Percentiles rank a stretch among this genome's conserved stretches.
Evolutionary conservation across 1,140 invertebrate species (phyloP).

Genomic region (Melipona quadrifasciata): DNA sequence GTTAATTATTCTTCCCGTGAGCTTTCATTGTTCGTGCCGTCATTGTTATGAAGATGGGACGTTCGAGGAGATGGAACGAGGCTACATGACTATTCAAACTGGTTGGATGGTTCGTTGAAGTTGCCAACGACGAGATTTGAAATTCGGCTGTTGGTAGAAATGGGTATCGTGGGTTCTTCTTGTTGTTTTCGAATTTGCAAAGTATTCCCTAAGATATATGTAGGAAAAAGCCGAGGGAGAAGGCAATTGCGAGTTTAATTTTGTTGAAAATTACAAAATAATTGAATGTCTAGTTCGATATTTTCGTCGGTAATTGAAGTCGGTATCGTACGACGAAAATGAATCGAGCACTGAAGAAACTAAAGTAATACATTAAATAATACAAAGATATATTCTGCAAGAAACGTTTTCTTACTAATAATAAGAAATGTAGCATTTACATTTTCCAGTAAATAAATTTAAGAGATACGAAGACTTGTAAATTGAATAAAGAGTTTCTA

Average conservation of each 20-base stretch:
- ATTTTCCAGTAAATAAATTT: not conserved
- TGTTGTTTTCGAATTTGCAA: not conserved
- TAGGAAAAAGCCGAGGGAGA: not conserved
- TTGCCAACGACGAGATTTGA: not conserved
- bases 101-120: not conserved
- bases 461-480: not conserved
- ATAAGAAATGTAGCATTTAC: not conserved
- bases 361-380: not conserved
- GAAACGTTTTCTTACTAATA: not conserved
- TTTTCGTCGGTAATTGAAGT: not conserved
- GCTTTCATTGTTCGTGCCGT: not conserved
- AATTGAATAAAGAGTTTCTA: not conserved
- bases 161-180: too few species aligned
- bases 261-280: not conserved
- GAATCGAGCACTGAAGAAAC: not conserved
- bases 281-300: not conserved
- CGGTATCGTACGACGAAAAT: too few species aligned
- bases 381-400: not conserved
- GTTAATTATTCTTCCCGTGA: conserved; percentile 54
- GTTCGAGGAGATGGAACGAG: not conserved
- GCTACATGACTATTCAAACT: not conserved
- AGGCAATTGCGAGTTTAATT: not conserved
- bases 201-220: not conserved
- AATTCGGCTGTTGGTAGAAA: not conserved
- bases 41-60: conserved; percentile 50